Percentiles rank a stretch among this genome's conserved stretches.
These are phyloP conservation scores for Romanomermis culicivorax DNA, from an alignment of 2,888 invertebrate species.

Conservation along the genomic window DNA sequence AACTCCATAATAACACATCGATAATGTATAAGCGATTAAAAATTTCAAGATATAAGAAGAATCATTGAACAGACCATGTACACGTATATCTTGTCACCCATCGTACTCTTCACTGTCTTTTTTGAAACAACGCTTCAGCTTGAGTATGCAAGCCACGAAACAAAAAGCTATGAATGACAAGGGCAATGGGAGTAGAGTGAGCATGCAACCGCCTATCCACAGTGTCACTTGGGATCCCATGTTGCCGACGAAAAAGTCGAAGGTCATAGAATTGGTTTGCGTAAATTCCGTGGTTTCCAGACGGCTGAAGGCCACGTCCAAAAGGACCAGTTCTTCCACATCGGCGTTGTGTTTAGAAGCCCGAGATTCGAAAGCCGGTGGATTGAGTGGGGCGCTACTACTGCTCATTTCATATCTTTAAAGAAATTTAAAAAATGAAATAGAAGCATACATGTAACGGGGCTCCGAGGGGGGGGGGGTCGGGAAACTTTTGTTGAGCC, in stretches of 20 bases:
- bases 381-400: neutral
- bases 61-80: too few relatives aligned
- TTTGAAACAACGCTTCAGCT: too few relatives aligned
- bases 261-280: neutral
- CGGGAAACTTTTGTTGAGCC: too few relatives aligned
- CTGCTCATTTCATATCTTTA: neutral
- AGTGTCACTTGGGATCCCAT: neutral
- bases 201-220: neutral
- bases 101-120: too few relatives aligned
- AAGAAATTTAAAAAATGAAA: too few relatives aligned
- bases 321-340: neutral
- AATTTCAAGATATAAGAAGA: too few relatives aligned
- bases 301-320: neutral
- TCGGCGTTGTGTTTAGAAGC: neutral
- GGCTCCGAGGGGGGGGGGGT: too few relatives aligned
- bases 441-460: too few relatives aligned
- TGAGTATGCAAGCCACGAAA: neutral
- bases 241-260: neutral
- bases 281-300: neutral
- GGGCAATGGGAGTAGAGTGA: neutral
- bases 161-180: neutral
- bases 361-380: neutral
- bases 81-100: too few relatives aligned
- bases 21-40: too few relatives aligned
- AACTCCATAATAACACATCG: too few relatives aligned